Percentiles rank a stretch among this genome's conserved stretches.
Evolutionary conservation across 2,888 invertebrate genomes (phyloP).

Genomic region (Cataglyphis cursor): DNA sequence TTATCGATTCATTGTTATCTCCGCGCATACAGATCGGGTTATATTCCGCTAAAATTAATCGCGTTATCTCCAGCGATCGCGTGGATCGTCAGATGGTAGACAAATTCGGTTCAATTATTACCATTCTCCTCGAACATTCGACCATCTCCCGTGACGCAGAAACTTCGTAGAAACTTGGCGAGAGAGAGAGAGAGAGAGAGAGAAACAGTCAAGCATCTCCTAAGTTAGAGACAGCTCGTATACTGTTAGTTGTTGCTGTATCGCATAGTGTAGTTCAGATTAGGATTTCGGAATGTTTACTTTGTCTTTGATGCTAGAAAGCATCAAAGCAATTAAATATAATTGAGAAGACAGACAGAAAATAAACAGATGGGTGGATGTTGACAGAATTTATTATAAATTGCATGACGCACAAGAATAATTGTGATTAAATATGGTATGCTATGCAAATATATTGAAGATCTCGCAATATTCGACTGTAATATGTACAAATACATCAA

Average conservation of each 20-base stretch:
- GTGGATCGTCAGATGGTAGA: slow-evolving; percentile 16
- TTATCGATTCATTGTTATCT: slow-evolving; percentile 25
- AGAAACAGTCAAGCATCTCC: not conserved
- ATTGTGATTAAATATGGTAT: not conserved
- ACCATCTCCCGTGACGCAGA: slow-evolving; percentile 8
- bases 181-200: not conserved
- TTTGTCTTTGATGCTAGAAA: not conserved
- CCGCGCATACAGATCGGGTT: slow-evolving; percentile 22
- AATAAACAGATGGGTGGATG: slow-evolving; percentile 3
- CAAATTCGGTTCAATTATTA: slow-evolving; percentile 28
- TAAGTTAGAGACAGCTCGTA: slow-evolving; percentile 25
- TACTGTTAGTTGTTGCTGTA: not conserved
- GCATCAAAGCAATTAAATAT: slow-evolving; percentile 7
- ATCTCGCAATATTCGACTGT: not conserved
- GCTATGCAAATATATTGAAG: slow-evolving; percentile 8
- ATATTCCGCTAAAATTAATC: slow-evolving; percentile 25
- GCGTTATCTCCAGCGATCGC: slow-evolving; percentile 16
- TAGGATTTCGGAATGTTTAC: slow-evolving; percentile 21
- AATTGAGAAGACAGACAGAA: not conserved
- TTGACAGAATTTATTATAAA: not conserved
- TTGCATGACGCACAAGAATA: slow-evolving; percentile 25
- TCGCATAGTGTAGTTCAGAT: not conserved
- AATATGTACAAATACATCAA: not conserved
- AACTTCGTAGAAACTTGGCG: slow-evolving; percentile 31
- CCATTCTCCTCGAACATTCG: not conserved